Percentiles rank a stretch among this genome's conserved stretches.
Conservation (phyloP, 2,113 vertebrate genomes). For the Aptenodytes patagonicus region DNA sequence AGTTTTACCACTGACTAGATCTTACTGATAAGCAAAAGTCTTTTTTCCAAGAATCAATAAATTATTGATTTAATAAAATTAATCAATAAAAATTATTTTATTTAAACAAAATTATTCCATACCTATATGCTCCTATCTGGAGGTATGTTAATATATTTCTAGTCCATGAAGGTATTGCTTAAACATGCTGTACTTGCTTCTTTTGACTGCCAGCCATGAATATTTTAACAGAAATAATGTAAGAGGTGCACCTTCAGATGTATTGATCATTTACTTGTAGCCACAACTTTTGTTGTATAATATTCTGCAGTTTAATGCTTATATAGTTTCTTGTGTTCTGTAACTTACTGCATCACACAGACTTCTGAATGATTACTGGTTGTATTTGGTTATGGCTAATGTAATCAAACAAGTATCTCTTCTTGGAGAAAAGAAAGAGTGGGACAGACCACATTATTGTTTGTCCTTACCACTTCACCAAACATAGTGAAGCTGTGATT, state of each 20-base stretch:
- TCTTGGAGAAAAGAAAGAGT: background rate
- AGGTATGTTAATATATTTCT: background rate
- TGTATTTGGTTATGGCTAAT: background rate
- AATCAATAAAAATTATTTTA: too few relatives aligned
- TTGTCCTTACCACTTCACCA: background rate
- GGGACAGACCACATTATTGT: background rate
- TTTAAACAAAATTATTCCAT: background rate
- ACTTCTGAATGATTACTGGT: background rate
- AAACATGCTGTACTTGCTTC: background rate
- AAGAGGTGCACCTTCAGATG: background rate
- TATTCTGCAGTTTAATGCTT: background rate
- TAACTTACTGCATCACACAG: background rate
- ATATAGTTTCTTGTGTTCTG: background rate
- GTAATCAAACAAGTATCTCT: background rate
- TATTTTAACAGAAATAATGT: slow-evolving; percentile 25
- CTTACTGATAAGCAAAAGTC: background rate
- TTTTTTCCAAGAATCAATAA: background rate
- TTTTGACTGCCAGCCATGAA: background rate
- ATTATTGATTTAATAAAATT: too few relatives aligned
- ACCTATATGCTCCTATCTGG: background rate
- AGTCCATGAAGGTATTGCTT: background rate
- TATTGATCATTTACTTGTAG: background rate
- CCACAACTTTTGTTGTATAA: background rate
- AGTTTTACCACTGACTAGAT: background rate
- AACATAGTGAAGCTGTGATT: background rate